Conservation (phyloP, 2,113 vertebrate species). For the Corydoras sp. region DNA sequence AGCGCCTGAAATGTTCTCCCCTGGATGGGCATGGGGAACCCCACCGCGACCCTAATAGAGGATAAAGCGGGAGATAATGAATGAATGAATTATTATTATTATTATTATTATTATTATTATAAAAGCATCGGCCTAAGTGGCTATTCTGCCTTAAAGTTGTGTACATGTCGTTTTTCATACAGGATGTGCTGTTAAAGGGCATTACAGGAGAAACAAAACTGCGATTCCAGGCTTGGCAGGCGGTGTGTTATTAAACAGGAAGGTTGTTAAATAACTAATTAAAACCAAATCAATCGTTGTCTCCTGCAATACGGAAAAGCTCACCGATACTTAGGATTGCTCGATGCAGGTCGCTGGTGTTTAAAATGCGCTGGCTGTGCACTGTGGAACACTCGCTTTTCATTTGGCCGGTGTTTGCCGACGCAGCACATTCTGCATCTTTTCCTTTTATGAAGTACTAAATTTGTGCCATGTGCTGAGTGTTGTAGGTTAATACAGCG, state of each 20-base stretch:
- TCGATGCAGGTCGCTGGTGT: not conserved
- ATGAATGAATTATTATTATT: no score
- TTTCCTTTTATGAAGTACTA: not conserved
- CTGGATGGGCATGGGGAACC: no score
- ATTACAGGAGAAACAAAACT: conserved; percentile 19
- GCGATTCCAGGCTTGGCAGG: conserved; percentile 17
- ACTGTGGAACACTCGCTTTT: not conserved
- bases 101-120: no score
- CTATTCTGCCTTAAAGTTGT: conserved; percentile 1
- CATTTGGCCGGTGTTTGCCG: not conserved
- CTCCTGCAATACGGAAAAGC: conserved; percentile 3
- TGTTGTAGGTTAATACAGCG: conserved; percentile 1
- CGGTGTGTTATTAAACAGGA: conserved; percentile 6
- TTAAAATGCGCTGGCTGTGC: not conserved
- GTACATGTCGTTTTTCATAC: conserved; percentile 15
- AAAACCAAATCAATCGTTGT: not conserved
- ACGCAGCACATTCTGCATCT: not conserved
- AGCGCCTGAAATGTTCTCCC: no score
- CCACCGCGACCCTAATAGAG: no score
- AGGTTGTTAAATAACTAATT: conserved; percentile 11
- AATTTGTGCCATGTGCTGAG: conserved; percentile 4
- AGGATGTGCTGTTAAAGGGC: conserved; percentile 12
- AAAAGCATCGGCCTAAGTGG: conserved; percentile 27
- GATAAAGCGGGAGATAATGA: no score
- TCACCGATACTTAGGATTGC: not conserved